Evolutionary conservation across 1,140 invertebrate species (phyloP).

Genomic region (Papilio aristodemus): DNA sequence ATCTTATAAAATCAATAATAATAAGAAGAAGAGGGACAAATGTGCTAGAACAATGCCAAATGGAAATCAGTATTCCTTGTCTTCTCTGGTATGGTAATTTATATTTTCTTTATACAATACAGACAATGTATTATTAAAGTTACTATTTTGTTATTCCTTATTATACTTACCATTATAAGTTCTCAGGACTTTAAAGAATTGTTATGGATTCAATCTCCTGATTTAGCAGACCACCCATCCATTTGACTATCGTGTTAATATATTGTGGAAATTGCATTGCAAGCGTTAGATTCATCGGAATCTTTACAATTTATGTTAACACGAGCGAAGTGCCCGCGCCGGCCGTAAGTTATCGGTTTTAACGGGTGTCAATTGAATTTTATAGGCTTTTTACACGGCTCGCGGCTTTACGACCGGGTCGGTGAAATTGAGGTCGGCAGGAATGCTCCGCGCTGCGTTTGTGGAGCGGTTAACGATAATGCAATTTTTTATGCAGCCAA

Average conservation of each 20-base stretch:
- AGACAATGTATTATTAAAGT: too few relatives aligned
- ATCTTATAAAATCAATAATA: too few relatives aligned
- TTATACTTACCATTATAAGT: not conserved
- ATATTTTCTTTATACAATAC: too few relatives aligned
- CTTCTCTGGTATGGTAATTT: too few relatives aligned
- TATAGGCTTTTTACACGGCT: conserved; percentile 50
- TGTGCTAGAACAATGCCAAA: too few relatives aligned
- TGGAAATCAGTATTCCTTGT: too few relatives aligned
- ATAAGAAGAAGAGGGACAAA: too few relatives aligned
- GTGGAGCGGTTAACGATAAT: conserved; percentile 29
- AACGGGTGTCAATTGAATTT: conserved; percentile 55
- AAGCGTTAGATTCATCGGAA: conserved; percentile 12
- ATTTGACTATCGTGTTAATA: not conserved
- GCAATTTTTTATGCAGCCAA: conserved; percentile 29
- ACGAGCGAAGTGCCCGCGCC: conserved; percentile 29
- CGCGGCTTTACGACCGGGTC: conserved; percentile 46
- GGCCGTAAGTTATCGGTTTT: conserved; percentile 42
- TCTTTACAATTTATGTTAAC: conserved; percentile 34
- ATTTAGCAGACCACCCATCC: not conserved
- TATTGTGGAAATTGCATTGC: not conserved
- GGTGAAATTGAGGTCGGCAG: conserved; percentile 43
- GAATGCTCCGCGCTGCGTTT: conserved; percentile 30
- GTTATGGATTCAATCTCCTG: too few relatives aligned
- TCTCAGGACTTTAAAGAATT: not conserved
- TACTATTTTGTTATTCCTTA: too few relatives aligned